Conservation (phyloP, 2,888 invertebrate genomes). For the Erpobdella octoculata region DNA sequence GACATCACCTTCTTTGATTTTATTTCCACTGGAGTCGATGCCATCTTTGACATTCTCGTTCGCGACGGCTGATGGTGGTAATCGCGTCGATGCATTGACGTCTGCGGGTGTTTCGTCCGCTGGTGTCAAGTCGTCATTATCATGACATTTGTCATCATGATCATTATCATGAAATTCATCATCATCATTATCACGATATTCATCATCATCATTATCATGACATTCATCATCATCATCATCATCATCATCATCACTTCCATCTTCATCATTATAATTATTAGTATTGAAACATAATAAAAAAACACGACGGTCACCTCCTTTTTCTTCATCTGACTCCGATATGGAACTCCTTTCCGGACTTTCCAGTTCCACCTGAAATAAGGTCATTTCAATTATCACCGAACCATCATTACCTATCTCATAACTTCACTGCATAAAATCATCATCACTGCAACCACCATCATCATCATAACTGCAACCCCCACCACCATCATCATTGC, state of each 20-base stretch:
- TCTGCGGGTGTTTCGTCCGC: too few species aligned
- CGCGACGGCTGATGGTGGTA: neutral
- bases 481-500: conserved; percentile 2
- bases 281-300: too few species aligned
- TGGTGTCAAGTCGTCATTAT: too few species aligned
- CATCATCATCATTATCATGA: neutral
- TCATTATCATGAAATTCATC: neutral
- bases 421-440: too few species aligned
- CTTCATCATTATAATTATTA: too few species aligned
- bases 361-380: neutral
- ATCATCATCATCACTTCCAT: neutral
- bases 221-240: neutral
- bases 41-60: neutral
- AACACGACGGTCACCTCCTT: too few species aligned
- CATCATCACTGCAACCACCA: conserved; percentile 5
- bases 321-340: conserved; percentile 54
- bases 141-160: too few species aligned
- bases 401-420: neutral
- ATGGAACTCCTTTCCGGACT: conserved; percentile 44
- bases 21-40: neutral
- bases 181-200: neutral
- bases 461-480: conserved; percentile 3
- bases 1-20: neutral
- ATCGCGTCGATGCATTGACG: neutral
- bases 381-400: neutral